phyloP scores from a whole-genome alignment of 2,797 vertebrate species.

The Phalanger gymnotis region DNA sequence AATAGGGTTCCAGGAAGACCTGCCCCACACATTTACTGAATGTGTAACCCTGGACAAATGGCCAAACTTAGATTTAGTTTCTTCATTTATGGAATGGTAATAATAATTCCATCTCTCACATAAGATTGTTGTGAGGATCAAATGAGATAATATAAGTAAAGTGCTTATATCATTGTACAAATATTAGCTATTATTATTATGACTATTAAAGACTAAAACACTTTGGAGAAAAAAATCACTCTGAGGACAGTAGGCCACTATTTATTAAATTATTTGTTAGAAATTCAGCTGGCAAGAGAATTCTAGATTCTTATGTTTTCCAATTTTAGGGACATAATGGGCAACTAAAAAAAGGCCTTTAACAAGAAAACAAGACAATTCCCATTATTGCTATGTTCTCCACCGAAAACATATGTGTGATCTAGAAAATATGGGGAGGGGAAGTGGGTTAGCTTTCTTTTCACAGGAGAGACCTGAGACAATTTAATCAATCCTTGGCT shows the following conservation, averaged over 20 bases:
- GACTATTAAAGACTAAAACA: not conserved
- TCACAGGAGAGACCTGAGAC: not conserved
- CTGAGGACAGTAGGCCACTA: not conserved
- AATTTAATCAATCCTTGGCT: not conserved
- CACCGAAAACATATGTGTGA: not conserved
- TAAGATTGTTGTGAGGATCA: not conserved
- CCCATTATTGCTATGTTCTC: not conserved
- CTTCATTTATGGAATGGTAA: not conserved
- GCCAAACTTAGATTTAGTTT: not conserved
- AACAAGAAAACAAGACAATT: not conserved
- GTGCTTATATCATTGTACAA: not conserved
- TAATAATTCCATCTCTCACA: not conserved
- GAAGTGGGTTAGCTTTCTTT: not conserved
- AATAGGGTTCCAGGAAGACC: not conserved
- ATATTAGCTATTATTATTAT: not conserved
- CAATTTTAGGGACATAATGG: not conserved
- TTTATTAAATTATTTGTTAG: not conserved
- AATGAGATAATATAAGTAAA: not conserved
- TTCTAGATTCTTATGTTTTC: not conserved
- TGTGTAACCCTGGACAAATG: not conserved
- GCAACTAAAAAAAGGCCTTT: not conserved
- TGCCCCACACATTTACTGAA: not conserved
- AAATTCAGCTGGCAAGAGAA: not conserved
- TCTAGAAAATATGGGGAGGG: not conserved
- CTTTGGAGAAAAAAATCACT: not conserved